phyloP scores from a whole-genome alignment of 2,797 vertebrate genomes.

The Paguma larvata region DNA sequence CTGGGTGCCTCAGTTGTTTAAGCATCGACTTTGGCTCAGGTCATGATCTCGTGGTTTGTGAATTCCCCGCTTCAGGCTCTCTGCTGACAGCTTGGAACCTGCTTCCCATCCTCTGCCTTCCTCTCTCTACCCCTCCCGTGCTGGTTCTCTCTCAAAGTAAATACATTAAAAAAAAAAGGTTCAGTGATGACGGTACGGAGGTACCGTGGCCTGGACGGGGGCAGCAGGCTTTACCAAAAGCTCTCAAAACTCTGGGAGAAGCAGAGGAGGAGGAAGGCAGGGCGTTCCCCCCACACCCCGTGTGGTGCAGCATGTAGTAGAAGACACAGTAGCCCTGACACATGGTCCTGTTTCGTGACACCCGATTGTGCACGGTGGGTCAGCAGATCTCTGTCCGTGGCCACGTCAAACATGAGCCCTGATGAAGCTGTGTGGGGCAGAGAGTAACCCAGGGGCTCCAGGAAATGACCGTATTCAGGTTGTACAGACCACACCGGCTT shows the following conservation, averaged over 20 bases:
- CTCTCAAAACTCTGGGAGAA: background rate
- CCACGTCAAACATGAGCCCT: background rate
- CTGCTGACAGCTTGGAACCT: too few species aligned
- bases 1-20: too few species aligned
- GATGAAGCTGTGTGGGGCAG: too few species aligned
- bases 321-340: background rate
- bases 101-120: too few species aligned
- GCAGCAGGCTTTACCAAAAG: background rate
- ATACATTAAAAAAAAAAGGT: too few species aligned
- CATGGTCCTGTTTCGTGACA: background rate
- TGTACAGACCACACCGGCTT: background rate
- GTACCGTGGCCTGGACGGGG: background rate
- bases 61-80: too few species aligned
- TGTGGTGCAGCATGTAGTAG: background rate
- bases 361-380: background rate
- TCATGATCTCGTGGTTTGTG: too few species aligned
- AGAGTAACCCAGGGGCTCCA: background rate
- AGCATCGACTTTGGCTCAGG: too few species aligned
- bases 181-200: background rate
- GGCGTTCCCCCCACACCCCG: rapidly evolving
- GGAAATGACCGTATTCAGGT: background rate
- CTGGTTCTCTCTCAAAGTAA: too few species aligned
- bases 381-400: background rate
- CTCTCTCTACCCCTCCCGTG: too few species aligned
- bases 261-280: background rate